phyloP scores from a whole-genome alignment of 1,140 invertebrate species.

The Drosophila nigrodunni region DNA sequence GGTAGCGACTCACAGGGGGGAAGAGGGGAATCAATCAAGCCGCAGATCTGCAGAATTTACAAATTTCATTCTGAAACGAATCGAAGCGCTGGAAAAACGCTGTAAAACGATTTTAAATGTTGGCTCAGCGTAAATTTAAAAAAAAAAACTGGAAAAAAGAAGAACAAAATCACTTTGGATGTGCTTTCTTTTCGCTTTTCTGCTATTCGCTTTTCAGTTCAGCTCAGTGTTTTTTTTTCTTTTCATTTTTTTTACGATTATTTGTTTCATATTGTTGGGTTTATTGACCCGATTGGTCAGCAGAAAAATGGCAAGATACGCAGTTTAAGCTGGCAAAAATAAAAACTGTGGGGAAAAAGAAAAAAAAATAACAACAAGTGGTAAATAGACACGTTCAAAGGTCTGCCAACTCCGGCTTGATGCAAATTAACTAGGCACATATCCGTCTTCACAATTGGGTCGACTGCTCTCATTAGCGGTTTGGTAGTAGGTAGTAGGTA shows the following conservation, averaged over 20 bases:
- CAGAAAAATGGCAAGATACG: conserved; percentile 42
- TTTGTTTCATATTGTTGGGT: conserved; percentile 32
- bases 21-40: conserved; percentile 21
- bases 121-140: conserved; percentile 25
- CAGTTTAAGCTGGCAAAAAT: conserved; percentile 33
- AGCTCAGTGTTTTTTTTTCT: not conserved
- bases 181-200: conserved; percentile 28
- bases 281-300: conserved; percentile 55
- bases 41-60: conserved; percentile 22
- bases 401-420: conserved; percentile 17
- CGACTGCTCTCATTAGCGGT: conserved; percentile 50
- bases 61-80: conserved; percentile 43
- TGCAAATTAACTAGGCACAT: conserved; percentile 55
- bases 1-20: not conserved
- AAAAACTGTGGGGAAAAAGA: not conserved
- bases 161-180: conserved; percentile 15
- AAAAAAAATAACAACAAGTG: not conserved
- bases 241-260: conserved; percentile 14
- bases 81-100: conserved; percentile 35
- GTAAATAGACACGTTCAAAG: conserved; percentile 43
- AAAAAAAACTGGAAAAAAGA: not conserved
- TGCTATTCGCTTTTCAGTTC: conserved; percentile 13
- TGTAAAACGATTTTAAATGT: conserved; percentile 20
- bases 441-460: conserved; percentile 48
- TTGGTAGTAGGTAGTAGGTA: conserved; percentile 15